Conservation (phyloP, 2,888 invertebrate genomes). For the Selenia dentaria region DNA sequence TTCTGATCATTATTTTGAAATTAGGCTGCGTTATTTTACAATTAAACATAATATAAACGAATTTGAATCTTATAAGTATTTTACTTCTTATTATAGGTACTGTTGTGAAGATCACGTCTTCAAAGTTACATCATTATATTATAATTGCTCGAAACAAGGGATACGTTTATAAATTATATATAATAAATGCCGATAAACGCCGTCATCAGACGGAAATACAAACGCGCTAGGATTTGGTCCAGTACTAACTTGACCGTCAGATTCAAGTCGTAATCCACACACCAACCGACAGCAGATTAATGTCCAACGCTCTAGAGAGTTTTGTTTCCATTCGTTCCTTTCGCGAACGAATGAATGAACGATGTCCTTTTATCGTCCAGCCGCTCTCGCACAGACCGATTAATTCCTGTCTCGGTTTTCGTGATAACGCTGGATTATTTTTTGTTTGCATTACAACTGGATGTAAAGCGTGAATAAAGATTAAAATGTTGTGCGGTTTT, state of each 20-base stretch:
- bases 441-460: slow-evolving; percentile 22
- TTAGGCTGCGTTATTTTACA: no score
- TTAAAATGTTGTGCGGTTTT: slow-evolving; percentile 19
- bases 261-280: slow-evolving; percentile 22
- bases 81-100: no score
- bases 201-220: no score
- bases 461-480: slow-evolving; percentile 24
- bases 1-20: no score
- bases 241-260: neutral
- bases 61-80: no score
- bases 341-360: slow-evolving; percentile 33
- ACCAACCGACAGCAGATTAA: slow-evolving; percentile 34
- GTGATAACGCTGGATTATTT: slow-evolving; percentile 29
- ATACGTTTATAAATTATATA: no score
- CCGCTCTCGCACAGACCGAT: slow-evolving; percentile 30
- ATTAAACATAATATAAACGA: no score
- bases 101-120: no score
- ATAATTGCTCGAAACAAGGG: no score
- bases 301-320: slow-evolving; percentile 35
- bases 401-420: slow-evolving; percentile 32
- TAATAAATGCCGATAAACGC: no score
- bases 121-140: no score
- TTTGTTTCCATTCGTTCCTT: slow-evolving; percentile 42
- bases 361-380: slow-evolving; percentile 34
- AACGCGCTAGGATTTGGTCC: no score